Conservation (phyloP, 2,797 vertebrate genomes). For the Chiloscyllium punctatum region DNA sequence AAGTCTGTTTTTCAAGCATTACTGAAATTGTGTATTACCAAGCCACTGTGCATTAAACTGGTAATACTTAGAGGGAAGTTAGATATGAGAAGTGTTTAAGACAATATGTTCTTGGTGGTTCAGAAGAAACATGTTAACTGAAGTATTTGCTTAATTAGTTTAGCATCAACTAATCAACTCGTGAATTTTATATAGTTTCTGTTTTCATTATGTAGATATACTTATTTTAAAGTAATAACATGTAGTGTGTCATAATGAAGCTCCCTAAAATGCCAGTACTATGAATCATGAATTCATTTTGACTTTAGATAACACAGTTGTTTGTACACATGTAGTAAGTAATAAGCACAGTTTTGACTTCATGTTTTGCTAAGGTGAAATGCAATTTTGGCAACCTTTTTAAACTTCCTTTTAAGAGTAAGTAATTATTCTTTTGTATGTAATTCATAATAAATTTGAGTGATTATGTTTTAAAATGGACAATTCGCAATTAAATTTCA, state of each 20-base stretch:
- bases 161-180: neutral
- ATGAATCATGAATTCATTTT: neutral
- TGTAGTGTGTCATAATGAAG: neutral
- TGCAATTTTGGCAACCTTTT: neutral
- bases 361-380: neutral
- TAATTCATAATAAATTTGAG: neutral
- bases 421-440: neutral
- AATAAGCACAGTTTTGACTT: neutral
- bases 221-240: neutral
- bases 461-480: neutral
- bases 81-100: neutral
- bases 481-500: slow-evolving; percentile 46
- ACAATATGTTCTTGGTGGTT: neutral
- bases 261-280: neutral
- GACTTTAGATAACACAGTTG: neutral
- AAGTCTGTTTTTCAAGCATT: too few relatives aligned
- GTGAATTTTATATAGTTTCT: slow-evolving; percentile 4
- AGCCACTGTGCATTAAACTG: neutral
- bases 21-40: too few relatives aligned
- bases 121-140: neutral
- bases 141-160: neutral
- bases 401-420: neutral
- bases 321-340: neutral
- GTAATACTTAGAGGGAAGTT: neutral
- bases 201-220: neutral